phyloP scores from a whole-genome alignment of 1,140 invertebrate species.

The Drosophila bifasciata region DNA sequence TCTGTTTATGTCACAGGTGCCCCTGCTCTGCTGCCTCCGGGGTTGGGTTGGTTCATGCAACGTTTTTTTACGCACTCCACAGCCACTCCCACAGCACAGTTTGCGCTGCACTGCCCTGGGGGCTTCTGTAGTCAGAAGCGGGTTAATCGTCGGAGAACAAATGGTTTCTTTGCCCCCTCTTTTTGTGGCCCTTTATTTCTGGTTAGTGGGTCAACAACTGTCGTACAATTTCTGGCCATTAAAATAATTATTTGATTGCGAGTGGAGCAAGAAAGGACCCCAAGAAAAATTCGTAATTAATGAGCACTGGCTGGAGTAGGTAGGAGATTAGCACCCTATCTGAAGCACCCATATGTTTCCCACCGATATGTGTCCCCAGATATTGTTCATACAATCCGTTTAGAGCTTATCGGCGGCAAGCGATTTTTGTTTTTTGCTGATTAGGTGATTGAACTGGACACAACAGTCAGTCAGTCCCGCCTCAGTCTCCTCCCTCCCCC shows the following conservation, averaged over 20 bases:
- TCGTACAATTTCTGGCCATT: slow-evolving; percentile 54
- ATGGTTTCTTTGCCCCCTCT: slow-evolving; percentile 24
- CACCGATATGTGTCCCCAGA: slow-evolving; percentile 16
- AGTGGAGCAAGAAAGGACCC: background rate
- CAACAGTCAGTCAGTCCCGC: too few relatives aligned
- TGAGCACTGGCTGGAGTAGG: background rate
- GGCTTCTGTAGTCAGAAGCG: slow-evolving; percentile 23
- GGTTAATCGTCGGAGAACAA: slow-evolving; percentile 47
- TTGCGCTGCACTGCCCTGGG: slow-evolving; percentile 24
- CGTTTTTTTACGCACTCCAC: slow-evolving; percentile 8
- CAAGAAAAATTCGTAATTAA: background rate
- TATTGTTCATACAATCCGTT: slow-evolving; percentile 12
- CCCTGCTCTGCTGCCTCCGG: too few relatives aligned
- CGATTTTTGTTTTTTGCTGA: background rate
- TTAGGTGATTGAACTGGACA: too few relatives aligned
- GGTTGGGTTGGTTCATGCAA: too few relatives aligned
- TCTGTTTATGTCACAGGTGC: too few relatives aligned
- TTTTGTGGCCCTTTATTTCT: background rate
- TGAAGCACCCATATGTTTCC: slow-evolving; percentile 1
- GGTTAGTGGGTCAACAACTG: slow-evolving; percentile 50
- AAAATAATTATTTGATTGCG: slow-evolving; percentile 61
- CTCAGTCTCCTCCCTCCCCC: background rate
- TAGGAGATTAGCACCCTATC: slow-evolving; percentile 5
- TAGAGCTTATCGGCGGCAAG: slow-evolving; percentile 18
- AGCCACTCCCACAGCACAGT: background rate